Evolutionary conservation across 2,888 invertebrate genomes (phyloP), one percentile per base, ranked within the genome.

Genomic region (Trissoscelio sp.): DNA sequence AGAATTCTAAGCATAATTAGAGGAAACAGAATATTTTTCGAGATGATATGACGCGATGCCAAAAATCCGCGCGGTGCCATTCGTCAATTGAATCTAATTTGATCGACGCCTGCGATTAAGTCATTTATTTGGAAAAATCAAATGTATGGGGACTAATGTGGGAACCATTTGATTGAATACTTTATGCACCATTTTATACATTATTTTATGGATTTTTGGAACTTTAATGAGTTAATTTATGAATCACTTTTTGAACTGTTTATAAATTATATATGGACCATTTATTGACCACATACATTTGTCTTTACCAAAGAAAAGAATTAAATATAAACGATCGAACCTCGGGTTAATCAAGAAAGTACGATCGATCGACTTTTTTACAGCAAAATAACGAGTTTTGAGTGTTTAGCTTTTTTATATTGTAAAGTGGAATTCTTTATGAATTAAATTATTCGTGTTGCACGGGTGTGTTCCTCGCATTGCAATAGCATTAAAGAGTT

Each of bases 381-480:
- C 67, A 53, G n/a, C 60, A 60, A 74, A 34, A 24, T 53, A 37
- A 28, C 42, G 78, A 39, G 67, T 79, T 82, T 70, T 73, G 74
- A 62, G 79, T 80, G 79, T 58, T 82, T 79, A 75, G 78, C 73
- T 82, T 81, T 80, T 81, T 80, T 79, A 79, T 60, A 79, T 73
- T 79, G 79, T 72, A 79, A 79, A 79, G 64, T 72, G 55, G 18
- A 75, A 82, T 73, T 79, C 55, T 81, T 80, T 57, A 80, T 81
- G 79, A 81, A 20, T 77, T 70, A 67, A 64, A 75, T 81, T 81
- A 80, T 80, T 75, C 66, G 75, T 70, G 75, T 81, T 81, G 74
- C 75, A 81, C 75, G 75, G 81, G 72, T 77, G 75, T 75, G 75
- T 81, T 81, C 81, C 80, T 80, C 81, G 70, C 75, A 72, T 75